These are phyloP conservation scores for Caerostris extrusa DNA, from an alignment of 1,140 invertebrate genomes.

Conservation along the genomic window DNA sequence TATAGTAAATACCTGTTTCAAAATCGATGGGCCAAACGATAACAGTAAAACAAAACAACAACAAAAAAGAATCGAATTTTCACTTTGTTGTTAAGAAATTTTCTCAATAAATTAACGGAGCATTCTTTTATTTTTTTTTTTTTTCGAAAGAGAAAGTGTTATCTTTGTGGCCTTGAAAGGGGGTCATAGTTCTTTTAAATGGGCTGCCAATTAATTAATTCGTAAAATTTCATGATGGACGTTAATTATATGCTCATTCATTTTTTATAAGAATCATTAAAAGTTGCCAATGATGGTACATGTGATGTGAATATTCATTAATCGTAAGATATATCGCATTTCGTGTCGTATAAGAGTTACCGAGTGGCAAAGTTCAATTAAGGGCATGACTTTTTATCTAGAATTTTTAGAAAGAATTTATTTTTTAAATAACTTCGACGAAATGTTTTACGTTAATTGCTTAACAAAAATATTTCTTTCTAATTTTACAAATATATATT, in stretches of 20 bases:
- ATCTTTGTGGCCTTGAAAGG: slow-evolving; percentile 47
- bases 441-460: too few relatives aligned
- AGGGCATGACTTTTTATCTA: too few relatives aligned
- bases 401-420: too few relatives aligned
- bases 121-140: background rate
- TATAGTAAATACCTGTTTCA: background rate
- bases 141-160: background rate
- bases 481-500: too few relatives aligned
- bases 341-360: too few relatives aligned
- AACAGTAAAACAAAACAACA: background rate
- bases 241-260: slow-evolving; percentile 53
- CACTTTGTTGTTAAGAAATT: background rate
- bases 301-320: too few relatives aligned
- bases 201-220: slow-evolving; percentile 54
- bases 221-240: background rate
- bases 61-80: background rate
- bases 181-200: slow-evolving; percentile 14
- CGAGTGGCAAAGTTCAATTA: too few relatives aligned
- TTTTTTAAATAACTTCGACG: too few relatives aligned
- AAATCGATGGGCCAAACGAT: background rate
- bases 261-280: background rate
- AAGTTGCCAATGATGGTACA: background rate
- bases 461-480: too few relatives aligned
- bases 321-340: too few relatives aligned
- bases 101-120: slow-evolving; percentile 18